phyloP scores from a whole-genome alignment of 2,797 vertebrate species.

The Poeciliopsis infans region DNA sequence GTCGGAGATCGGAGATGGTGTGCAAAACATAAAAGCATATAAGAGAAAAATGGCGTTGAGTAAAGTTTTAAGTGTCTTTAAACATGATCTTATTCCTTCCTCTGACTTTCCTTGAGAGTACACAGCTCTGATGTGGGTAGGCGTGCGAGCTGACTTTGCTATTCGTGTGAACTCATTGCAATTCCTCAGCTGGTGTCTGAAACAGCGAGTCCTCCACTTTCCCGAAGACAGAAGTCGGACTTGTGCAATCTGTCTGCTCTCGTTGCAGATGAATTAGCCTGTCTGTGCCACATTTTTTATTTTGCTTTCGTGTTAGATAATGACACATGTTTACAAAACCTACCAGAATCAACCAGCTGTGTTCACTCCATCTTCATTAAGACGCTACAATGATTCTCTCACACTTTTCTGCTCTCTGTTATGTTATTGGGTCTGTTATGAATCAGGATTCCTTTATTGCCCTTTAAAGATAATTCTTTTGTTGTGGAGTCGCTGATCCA shows the following conservation, averaged over 20 bases:
- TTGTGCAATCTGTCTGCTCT: slow-evolving; percentile 30
- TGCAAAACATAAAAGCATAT: not conserved
- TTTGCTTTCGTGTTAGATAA: not conserved
- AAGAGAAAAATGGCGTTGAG: not conserved
- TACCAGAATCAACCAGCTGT: not conserved
- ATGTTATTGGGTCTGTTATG: slow-evolving; percentile 44
- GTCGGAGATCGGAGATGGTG: not conserved
- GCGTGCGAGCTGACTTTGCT: slow-evolving; percentile 33
- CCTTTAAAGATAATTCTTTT: slow-evolving; percentile 57
- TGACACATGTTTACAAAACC: slow-evolving; percentile 14
- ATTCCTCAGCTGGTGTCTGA: slow-evolving; percentile 32
- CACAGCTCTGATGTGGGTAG: slow-evolving; percentile 13
- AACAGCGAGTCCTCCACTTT: slow-evolving; percentile 33
- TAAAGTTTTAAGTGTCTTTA: not conserved
- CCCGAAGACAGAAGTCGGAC: slow-evolving; percentile 38
- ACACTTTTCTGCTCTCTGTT: slow-evolving; percentile 5
- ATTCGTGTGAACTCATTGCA: slow-evolving; percentile 40
- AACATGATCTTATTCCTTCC: slow-evolving; percentile 11
- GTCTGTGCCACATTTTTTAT: slow-evolving; percentile 3
- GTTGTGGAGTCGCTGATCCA: slow-evolving; percentile 51
- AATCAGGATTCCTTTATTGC: slow-evolving; percentile 63
- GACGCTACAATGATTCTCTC: slow-evolving; percentile 2
- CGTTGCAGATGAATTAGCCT: slow-evolving; percentile 3
- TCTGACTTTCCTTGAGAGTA: slow-evolving; percentile 14
- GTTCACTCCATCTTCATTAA: slow-evolving; percentile 20